Base-by-base conservation (phyloP, 2,797 vertebrate species). In the Takifugu rubripes region DNA sequence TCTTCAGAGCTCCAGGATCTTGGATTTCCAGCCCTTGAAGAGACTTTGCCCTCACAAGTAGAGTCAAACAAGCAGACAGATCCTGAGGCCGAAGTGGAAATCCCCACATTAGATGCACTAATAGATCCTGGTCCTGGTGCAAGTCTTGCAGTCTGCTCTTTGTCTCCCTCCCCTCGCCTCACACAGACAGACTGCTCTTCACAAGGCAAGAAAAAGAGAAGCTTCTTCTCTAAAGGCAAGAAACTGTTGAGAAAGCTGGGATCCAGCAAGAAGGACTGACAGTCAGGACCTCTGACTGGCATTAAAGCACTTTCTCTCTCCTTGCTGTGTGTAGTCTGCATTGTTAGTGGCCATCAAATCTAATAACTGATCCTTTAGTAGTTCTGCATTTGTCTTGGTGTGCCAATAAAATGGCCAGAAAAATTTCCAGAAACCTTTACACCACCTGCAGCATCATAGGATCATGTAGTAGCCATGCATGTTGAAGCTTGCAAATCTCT, bases 141-240 rank as follows among this genome's bases (percentile, higher is more conserved):
- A 74, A 3, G 73, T 70, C 11, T 2, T 5, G 72, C 78, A 25
- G 55, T 52, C 62, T 56, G 49, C 69, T 46, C 59, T 64, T 52
- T 66, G 55, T 47, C 52, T 46, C 55, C 55, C 1, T 60, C 65
- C 17, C 60, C 72, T 21, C 73, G 59, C 70, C 77, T 75, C 3
- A 21, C 64, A 6, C 70, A 72, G 44, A 56, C 64, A 0, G 86
- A 88, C 36, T 11, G 58, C 62, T 66, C 88, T 29, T 77, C 69
- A 21, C 84, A 78, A 42, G 86, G 61, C 40, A 93, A 92, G 88
- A 95, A 93, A 87, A 96, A 93, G 81, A 94, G 87, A 82, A 51
- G 92, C 67, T 94, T 96, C 85, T 94, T 99, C 87, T 94, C 92
- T 74, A 96, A 94, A 89, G 95, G 94, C 62, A 94, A 92, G 90